These are phyloP conservation scores for Pangasius macronema DNA, from an alignment of 2,797 vertebrate genomes.

Conservation along the genomic window DNA sequence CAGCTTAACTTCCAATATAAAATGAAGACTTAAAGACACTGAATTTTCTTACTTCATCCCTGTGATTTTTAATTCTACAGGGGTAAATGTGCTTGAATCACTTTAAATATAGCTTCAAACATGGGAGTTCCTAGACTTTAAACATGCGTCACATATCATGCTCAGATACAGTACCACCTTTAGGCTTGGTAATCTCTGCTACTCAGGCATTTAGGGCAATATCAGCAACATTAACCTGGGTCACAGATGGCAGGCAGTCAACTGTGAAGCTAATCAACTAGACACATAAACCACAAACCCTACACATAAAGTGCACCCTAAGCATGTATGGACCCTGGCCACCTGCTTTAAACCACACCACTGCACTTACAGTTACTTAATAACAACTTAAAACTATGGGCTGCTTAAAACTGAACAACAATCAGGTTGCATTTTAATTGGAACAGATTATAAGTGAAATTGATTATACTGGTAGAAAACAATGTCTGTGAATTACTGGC, in stretches of 20 bases:
- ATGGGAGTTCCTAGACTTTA: not conserved
- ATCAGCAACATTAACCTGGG: constrained; percentile 26
- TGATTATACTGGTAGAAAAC: not conserved
- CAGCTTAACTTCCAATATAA: not conserved
- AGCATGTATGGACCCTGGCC: constrained; percentile 15
- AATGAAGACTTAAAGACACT: not conserved
- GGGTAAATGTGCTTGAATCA: not conserved
- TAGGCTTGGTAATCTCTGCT: not conserved
- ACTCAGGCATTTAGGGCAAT: not conserved
- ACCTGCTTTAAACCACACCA: constrained; percentile 29
- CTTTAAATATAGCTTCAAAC: not conserved
- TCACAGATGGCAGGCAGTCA: constrained; percentile 59
- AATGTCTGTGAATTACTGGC: not conserved
- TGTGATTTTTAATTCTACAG: not conserved
- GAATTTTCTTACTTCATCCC: not conserved
- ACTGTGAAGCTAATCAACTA: constrained; percentile 64
- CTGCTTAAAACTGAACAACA: not conserved
- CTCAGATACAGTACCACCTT: not conserved
- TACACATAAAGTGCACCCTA: constrained; percentile 47
- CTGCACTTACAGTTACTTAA: constrained; percentile 16
- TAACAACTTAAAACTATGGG: constrained; percentile 7
- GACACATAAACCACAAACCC: constrained; percentile 64
- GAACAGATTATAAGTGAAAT: not conserved
- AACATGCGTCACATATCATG: not conserved
- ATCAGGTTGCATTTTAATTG: not conserved